A percentile compares a stretch with the other conserved stretches of the same genome.
Conservation (phyloP, 2,797 vertebrate genomes). For the Molossus molossus region DNA sequence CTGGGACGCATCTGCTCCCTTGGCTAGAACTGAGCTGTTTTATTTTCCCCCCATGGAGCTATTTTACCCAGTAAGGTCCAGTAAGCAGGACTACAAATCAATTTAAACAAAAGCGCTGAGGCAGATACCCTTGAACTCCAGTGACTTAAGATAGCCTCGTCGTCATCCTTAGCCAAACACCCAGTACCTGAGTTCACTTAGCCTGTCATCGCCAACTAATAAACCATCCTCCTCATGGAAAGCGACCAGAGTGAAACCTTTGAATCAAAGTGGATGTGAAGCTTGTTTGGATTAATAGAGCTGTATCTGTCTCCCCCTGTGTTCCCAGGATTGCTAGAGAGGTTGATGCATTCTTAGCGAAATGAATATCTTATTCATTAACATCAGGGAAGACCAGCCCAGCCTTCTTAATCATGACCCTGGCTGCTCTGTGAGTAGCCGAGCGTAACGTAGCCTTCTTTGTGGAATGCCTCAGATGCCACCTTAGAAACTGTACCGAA, state of each 20-base stretch:
- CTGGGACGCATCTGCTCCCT: slow-evolving; percentile 28
- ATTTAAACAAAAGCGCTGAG: slow-evolving; percentile 82
- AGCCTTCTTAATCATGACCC: slow-evolving; percentile 32
- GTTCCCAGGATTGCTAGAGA: slow-evolving; percentile 10
- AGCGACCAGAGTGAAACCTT: slow-evolving; percentile 76
- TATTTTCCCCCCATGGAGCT: slow-evolving; percentile 39
- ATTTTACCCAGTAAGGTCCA: slow-evolving; percentile 82
- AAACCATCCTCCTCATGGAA: slow-evolving; percentile 76
- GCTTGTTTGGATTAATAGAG: slow-evolving; percentile 68
- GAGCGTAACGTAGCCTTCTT: neutral
- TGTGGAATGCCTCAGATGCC: slow-evolving; percentile 10
- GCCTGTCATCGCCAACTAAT: slow-evolving; percentile 75
- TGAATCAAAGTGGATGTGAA: slow-evolving; percentile 67
- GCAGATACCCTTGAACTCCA: slow-evolving; percentile 82
- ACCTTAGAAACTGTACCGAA: neutral
- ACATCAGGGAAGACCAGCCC: neutral
- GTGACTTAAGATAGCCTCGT: slow-evolving; percentile 79
- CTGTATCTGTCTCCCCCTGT: neutral
- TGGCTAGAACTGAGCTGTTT: slow-evolving; percentile 8
- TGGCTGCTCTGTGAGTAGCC: slow-evolving; percentile 8
- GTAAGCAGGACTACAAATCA: slow-evolving; percentile 77
- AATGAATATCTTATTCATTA: slow-evolving; percentile 53
- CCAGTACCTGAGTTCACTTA: slow-evolving; percentile 74
- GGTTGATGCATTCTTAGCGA: slow-evolving; percentile 75
- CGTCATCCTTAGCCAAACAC: slow-evolving; percentile 52